These are phyloP conservation scores for Anguilla rostrata DNA, from an alignment of 2,113 vertebrate species.

Conservation along the genomic window DNA sequence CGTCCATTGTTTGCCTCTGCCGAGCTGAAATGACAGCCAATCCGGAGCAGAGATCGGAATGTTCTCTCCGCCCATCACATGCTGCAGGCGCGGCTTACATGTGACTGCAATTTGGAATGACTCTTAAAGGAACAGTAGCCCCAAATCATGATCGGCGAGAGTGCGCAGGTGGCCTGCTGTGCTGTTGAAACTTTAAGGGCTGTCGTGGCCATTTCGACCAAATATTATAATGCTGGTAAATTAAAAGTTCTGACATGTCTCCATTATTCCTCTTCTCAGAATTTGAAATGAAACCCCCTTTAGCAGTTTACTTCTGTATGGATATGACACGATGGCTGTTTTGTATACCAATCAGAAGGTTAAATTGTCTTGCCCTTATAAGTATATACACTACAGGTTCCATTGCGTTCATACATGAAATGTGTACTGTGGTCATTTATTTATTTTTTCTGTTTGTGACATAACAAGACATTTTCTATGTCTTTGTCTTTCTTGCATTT, in stretches of 20 bases:
- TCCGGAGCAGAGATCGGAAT: neutral
- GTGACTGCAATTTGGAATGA: slow-evolving; percentile 34
- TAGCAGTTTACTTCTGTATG: neutral
- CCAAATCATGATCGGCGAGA: neutral
- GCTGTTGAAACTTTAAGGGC: neutral
- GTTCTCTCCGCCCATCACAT: slow-evolving; percentile 47
- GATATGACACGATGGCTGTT: no score
- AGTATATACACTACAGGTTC: no score
- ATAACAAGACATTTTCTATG: no score
- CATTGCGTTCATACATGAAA: no score
- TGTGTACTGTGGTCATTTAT: neutral
- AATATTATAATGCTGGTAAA: neutral
- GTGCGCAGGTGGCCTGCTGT: neutral
- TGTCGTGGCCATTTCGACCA: neutral
- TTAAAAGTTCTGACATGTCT: neutral
- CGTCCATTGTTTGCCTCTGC: slow-evolving; percentile 14
- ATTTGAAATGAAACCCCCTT: neutral
- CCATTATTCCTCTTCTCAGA: neutral
- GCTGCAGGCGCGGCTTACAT: slow-evolving; percentile 39
- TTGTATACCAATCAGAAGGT: no score
- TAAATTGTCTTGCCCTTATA: no score
- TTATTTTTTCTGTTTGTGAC: neutral
- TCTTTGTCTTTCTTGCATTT: neutral
- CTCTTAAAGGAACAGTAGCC: slow-evolving; percentile 55
- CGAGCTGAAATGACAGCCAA: neutral